phyloP scores from a whole-genome alignment of 2,888 invertebrate species.

The Conomelus anceps region DNA sequence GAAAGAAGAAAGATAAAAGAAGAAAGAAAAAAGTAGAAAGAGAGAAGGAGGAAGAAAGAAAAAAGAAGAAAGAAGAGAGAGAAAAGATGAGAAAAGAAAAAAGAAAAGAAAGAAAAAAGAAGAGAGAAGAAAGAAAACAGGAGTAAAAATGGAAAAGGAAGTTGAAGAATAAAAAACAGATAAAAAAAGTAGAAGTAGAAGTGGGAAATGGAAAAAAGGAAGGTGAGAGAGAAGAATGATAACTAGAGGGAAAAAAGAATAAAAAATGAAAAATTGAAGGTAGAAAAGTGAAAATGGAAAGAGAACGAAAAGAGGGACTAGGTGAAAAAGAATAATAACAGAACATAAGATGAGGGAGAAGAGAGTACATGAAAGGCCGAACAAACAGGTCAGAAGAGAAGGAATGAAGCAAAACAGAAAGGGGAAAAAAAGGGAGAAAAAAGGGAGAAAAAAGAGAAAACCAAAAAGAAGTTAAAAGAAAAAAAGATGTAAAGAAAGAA shows the following conservation, averaged over 20 bases:
- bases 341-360: not conserved
- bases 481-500: no score
- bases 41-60: no score
- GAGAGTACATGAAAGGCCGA: not conserved
- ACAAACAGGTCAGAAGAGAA: not conserved
- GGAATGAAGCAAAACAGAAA: not conserved
- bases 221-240: no score
- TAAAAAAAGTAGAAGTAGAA: not conserved
- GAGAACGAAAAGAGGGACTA: no score
- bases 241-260: no score
- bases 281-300: no score
- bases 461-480: no score
- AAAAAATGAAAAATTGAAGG: no score
- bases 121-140: not conserved
- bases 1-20: not conserved
- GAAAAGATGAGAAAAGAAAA: not conserved
- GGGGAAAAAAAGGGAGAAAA: no score
- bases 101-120: not conserved
- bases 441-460: no score
- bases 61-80: no score
- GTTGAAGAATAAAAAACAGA: not conserved
- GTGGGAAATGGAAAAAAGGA: not conserved
- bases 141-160: not conserved
- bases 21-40: not conserved
- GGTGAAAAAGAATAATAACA: not conserved